Evolutionary conservation across 2,113 vertebrate species (phyloP), one percentile per base, ranked within the genome.

Genomic region (Genyomyrus donnyi): DNA sequence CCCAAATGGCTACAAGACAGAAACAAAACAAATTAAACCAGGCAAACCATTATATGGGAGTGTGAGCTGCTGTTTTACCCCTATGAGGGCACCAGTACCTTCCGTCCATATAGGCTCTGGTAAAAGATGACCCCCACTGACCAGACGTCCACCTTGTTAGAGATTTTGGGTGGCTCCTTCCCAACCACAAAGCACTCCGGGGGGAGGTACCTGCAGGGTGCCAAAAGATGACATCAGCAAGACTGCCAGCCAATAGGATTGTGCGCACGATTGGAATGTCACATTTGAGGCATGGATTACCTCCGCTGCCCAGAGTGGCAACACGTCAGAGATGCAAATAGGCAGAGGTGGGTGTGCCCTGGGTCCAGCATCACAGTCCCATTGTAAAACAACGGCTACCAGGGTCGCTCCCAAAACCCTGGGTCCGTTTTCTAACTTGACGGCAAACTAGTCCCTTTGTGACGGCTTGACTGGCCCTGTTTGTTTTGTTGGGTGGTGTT

Each of bases 111-210:
- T n/a, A 99, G 96, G 95, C 97, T 98, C 93, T 99, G 98, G 93
- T 98, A 99, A 95, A 99, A 99, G 94, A 99, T 98, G 91, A 99
- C 97, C 88, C 98, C 98, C 86, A 98, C 96, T 88, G 98, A 98
- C 98, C 98, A 99, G 89, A 99, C 98, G 4, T 99, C 98, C 58
- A 99, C 98, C 94, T 99, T 99, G 95, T 98, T 99, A 93, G 98
- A 98, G 95, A 99, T 98, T 95, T 98, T 99, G 90, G 97, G 98
- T 91, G 98, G 98, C 90, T 98, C 97, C 91, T 98, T 98, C 74
- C 98, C 98, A 94, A 98, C 97, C 90, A 98, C 97, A 92, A 98
- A 99, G 95, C 98, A 99, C 93, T 99, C 98, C 77, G 98, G 98
- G 89, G 98, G 98, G 90, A 99, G 96, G 94, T 98, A 98, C 98